Conservation (phyloP, 2,113 vertebrate species). For the Osmerus mordax region DNA sequence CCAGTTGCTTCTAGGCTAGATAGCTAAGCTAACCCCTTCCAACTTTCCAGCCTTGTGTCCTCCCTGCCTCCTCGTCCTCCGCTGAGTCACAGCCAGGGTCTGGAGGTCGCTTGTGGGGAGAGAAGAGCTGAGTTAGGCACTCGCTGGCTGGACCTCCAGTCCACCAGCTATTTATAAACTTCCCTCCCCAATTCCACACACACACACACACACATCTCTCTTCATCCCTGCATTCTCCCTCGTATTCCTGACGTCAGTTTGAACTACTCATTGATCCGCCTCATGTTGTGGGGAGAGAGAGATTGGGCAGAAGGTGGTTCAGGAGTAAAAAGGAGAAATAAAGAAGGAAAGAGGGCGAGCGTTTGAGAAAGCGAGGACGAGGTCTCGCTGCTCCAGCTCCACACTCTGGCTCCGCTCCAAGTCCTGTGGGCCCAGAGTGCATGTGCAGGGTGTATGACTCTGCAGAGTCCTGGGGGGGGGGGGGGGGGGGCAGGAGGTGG, state of each 20-base stretch:
- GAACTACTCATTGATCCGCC: conserved; percentile 40
- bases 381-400: conserved; percentile 16
- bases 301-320: not conserved
- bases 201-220: not conserved
- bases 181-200: conserved; percentile 31
- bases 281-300: not conserved
- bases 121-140: conserved; percentile 51
- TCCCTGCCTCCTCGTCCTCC: conserved; percentile 23
- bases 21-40: too few species aligned
- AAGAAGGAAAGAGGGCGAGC: not conserved
- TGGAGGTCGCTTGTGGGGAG: not conserved
- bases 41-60: conserved; percentile 12
- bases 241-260: not conserved
- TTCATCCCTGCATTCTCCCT: not conserved
- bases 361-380: not conserved
- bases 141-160: conserved; percentile 33
- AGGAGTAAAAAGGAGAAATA: not conserved
- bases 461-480: conserved; percentile 39
- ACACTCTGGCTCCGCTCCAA: conserved; percentile 48
- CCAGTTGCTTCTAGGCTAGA: too few species aligned
- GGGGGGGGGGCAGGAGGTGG: not conserved
- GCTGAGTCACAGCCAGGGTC: not conserved
- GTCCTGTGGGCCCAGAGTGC: conserved; percentile 12
- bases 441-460: conserved; percentile 51
- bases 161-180: conserved; percentile 53